Base-by-base conservation (phyloP, 1,140 invertebrate genomes). In the Scaptodrosophila lebanonensis region DNA sequence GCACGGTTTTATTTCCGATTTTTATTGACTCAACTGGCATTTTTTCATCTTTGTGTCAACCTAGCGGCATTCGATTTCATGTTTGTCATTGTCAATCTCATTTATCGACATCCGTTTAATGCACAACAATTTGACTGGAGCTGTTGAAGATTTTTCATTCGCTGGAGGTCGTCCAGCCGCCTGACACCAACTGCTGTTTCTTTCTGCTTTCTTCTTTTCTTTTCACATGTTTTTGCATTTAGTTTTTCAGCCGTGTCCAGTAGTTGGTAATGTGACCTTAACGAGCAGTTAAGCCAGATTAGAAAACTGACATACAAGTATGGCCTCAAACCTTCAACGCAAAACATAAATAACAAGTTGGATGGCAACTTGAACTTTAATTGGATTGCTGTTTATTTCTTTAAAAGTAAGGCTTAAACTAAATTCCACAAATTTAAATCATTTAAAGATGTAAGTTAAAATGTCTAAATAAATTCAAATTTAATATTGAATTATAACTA, bases 51-150 rank as follows among this genome's bases (percentile, higher is more conserved):
- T 48, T 50, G 56, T 35, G 73, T 67, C 61, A 72, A 64, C 66
- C 71, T 73, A 67, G 59, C 54, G 38, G 60, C 54, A 67, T 59
- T 75, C 69, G 69, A 65, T 82, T 73, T 66, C 73, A 69, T 79
- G 75, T 75, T 82, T 79, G 73, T 79, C 73, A 79, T 82, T 79
- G 73, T 79, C 73, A 77, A 79, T 79, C 73, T 79, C 68, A 75
- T 79, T 82, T 79, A 79, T 79, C 65, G 73, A 69, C 69, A 82
- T 79, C 57, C 75, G 75, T 58, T 73, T 79, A 79, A 75, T 69
- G 73, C 64, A 43, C 52, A 62, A 39, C 60, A 54, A 75, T 79
- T 79, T 82, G 73, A 82, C 75, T 79, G 56, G 56, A 18, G 43
- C 49, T 44, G 43, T 45, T 43, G 48, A 40, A 63, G 52, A 50